Conservation (phyloP, 2,113 vertebrate species). For the Hepsetus odoe region DNA sequence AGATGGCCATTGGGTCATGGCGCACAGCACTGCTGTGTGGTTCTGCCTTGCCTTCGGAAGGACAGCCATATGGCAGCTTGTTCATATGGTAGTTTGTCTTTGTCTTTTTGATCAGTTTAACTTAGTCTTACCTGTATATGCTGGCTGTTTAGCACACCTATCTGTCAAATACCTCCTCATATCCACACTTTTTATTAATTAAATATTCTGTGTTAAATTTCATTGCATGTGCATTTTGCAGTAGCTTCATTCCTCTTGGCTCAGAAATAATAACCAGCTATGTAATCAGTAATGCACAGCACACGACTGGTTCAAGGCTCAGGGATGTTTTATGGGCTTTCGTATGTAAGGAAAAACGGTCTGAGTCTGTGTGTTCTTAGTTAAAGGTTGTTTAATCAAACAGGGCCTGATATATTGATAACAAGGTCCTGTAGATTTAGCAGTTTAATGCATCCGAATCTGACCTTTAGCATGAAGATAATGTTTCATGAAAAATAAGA, state of each 20-base stretch:
- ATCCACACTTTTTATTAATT: constrained; percentile 15
- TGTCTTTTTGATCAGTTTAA: constrained; percentile 18
- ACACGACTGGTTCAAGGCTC: background rate
- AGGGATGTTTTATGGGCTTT: background rate
- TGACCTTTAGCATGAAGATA: no score
- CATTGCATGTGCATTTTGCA: background rate
- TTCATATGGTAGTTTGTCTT: constrained; percentile 5
- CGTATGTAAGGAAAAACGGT: background rate
- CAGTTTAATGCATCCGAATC: no score
- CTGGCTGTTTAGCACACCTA: constrained; percentile 20
- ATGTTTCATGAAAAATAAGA: no score
- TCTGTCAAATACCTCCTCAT: background rate
- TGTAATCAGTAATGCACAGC: background rate
- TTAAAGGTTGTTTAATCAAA: no score
- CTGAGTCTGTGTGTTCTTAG: background rate
- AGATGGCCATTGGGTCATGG: background rate
- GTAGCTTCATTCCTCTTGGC: background rate
- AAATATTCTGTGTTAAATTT: background rate
- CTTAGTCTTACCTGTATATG: background rate
- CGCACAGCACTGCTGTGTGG: background rate
- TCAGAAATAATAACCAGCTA: background rate
- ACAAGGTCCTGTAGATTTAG: no score
- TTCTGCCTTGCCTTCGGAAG: constrained; percentile 36
- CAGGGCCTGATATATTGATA: no score
- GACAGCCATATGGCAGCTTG: constrained; percentile 41